These are phyloP conservation scores for Champsocephalus gunnari DNA, from an alignment of 2,797 vertebrate genomes.

Conservation along the genomic window DNA sequence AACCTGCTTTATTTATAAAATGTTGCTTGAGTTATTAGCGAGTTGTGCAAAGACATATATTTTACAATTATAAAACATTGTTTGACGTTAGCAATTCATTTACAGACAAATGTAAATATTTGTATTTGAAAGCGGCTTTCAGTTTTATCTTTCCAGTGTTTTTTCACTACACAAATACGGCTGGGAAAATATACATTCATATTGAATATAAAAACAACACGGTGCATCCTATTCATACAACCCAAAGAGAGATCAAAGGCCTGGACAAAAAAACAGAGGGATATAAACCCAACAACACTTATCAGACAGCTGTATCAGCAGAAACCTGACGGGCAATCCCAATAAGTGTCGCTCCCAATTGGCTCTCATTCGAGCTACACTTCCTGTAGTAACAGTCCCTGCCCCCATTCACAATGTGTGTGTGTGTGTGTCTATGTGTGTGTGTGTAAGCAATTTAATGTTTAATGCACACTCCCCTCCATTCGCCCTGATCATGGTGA, in stretches of 20 bases:
- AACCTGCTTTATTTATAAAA: constrained; percentile 17
- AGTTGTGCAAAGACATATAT: neutral
- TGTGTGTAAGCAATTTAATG: constrained; percentile 82
- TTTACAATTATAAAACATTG: constrained; percentile 2
- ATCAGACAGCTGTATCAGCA: constrained; percentile 80
- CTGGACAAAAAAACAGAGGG: constrained; percentile 42
- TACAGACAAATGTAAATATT: constrained; percentile 8
- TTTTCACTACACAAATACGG: constrained; percentile 24
- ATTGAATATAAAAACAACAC: constrained; percentile 39
- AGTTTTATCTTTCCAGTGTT: neutral
- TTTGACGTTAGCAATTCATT: constrained; percentile 17
- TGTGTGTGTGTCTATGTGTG: constrained; percentile 43
- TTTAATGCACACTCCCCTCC: constrained; percentile 85
- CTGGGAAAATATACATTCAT: constrained; percentile 28
- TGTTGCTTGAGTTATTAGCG: constrained; percentile 1
- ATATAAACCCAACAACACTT: constrained; percentile 72
- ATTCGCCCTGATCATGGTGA: constrained; percentile 81
- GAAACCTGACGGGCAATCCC: constrained; percentile 75
- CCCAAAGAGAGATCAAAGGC: constrained; percentile 49
- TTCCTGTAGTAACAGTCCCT: constrained; percentile 76
- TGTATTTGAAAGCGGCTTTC: neutral
- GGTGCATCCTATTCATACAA: constrained; percentile 7
- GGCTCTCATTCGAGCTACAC: constrained; percentile 71
- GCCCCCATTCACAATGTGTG: constrained; percentile 48
- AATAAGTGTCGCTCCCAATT: constrained; percentile 81